Percentiles rank a stretch among this genome's conserved stretches.
Evolutionary conservation across 2,113 vertebrate genomes (phyloP).

Genomic region (Lota lota): DNA sequence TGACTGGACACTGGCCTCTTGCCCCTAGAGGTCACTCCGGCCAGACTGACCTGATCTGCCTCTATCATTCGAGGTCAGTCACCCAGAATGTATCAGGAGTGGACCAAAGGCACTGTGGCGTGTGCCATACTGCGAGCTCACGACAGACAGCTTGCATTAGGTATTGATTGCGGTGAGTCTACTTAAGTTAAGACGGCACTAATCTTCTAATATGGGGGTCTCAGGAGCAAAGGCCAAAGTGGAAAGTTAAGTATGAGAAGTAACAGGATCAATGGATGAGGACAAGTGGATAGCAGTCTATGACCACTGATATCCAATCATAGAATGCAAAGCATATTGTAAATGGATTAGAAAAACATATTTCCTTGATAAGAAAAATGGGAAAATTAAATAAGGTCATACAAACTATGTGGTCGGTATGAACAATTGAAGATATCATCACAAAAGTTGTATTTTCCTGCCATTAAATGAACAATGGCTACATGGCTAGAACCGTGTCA

Average conservation of each 20-base stretch:
- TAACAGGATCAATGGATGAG: conserved; percentile 38
- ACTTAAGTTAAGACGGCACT: conserved; percentile 51
- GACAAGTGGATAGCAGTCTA: conserved; percentile 31
- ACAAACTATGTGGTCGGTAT: too few relatives aligned
- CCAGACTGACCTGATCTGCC: conserved; percentile 79
- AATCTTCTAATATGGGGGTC: conserved; percentile 54
- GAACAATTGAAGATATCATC: too few relatives aligned
- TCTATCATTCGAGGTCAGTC: conserved; percentile 83
- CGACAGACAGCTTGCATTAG: conserved; percentile 53
- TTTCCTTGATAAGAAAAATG: too few relatives aligned
- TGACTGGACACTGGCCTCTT: conserved; percentile 74
- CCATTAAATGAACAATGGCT: too few relatives aligned
- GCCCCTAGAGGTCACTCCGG: conserved; percentile 69
- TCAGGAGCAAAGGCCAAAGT: conserved; percentile 48
- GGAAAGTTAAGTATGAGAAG: conserved; percentile 54
- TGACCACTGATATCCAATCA: too few relatives aligned
- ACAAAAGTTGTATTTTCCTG: too few relatives aligned
- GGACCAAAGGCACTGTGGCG: conserved; percentile 46
- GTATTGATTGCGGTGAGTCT: conserved; percentile 69
- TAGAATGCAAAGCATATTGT: too few relatives aligned
- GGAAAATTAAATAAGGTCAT: too few relatives aligned
- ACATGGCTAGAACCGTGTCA: neutral
- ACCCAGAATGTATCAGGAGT: conserved; percentile 74
- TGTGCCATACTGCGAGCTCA: conserved; percentile 54
- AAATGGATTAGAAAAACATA: too few relatives aligned